A percentile compares a stretch with the other conserved stretches of the same genome.
Conservation (phyloP, 2,113 vertebrate species). For the Caretta caretta region DNA sequence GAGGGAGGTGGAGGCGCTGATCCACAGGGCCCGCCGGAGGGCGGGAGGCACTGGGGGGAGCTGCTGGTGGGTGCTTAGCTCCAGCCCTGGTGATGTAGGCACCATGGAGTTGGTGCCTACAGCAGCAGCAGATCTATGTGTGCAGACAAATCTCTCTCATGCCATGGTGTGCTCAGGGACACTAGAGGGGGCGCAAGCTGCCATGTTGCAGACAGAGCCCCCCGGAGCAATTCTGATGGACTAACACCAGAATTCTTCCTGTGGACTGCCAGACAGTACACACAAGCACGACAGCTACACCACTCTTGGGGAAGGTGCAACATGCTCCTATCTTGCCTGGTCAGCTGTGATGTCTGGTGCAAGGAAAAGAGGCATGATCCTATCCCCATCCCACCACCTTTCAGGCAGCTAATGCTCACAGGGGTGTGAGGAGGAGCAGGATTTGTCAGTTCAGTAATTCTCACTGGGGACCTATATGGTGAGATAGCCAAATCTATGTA, state of each 20-base stretch:
- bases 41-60: too few relatives aligned
- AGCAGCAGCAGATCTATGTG: background rate
- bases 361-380: background rate
- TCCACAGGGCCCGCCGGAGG: too few relatives aligned
- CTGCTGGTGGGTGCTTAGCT: too few relatives aligned
- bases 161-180: background rate
- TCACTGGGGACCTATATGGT: rapidly evolving
- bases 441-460: background rate
- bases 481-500: rapidly evolving
- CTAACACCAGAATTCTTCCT: background rate
- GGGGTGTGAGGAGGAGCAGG: background rate
- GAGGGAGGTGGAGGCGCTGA: too few relatives aligned
- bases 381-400: background rate
- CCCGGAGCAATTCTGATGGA: background rate
- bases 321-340: background rate
- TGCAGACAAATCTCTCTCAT: background rate
- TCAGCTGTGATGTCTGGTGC: background rate
- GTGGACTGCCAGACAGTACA: background rate
- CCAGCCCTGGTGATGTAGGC: too few relatives aligned
- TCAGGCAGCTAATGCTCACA: background rate
- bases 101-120: too few relatives aligned
- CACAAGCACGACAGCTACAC: background rate
- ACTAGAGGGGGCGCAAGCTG: background rate
- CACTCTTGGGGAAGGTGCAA: background rate
- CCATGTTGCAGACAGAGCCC: background rate